phyloP scores from a whole-genome alignment of 2,797 vertebrate species.

The Enteromius trimaculatus region DNA sequence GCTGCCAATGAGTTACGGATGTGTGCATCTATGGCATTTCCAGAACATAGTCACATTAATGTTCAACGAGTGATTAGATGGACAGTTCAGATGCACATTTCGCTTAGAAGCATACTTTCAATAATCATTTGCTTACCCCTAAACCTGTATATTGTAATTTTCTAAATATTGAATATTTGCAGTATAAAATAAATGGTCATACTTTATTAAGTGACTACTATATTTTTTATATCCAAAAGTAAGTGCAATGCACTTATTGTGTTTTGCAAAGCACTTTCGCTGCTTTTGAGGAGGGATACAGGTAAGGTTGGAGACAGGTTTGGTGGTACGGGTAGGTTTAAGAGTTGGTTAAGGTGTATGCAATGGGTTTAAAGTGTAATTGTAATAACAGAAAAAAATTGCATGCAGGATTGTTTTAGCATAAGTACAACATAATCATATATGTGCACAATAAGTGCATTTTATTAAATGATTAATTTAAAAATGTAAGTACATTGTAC shows the following conservation, averaged over 20 bases:
- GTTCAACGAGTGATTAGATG: background rate
- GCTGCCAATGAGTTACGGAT: constrained; percentile 31
- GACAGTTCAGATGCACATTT: background rate
- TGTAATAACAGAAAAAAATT: background rate
- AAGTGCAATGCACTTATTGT: no score
- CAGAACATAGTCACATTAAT: constrained; percentile 15
- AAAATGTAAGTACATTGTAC: background rate
- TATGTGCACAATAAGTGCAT: background rate
- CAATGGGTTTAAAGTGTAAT: background rate
- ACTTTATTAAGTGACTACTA: background rate
- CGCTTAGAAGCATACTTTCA: background rate
- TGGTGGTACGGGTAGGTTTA: background rate
- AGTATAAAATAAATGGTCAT: background rate
- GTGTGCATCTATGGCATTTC: background rate
- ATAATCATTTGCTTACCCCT: background rate
- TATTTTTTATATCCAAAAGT: background rate
- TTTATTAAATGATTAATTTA: background rate
- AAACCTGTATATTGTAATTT: background rate
- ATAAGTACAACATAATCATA: background rate
- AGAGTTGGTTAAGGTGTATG: background rate
- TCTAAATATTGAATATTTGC: background rate
- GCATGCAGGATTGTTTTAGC: background rate
- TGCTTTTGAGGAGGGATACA: background rate
- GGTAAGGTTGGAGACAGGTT: background rate
- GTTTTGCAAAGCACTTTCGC: no score